phyloP scores from a whole-genome alignment of 2,113 vertebrate genomes.

The Dasyornis broadbenti region DNA sequence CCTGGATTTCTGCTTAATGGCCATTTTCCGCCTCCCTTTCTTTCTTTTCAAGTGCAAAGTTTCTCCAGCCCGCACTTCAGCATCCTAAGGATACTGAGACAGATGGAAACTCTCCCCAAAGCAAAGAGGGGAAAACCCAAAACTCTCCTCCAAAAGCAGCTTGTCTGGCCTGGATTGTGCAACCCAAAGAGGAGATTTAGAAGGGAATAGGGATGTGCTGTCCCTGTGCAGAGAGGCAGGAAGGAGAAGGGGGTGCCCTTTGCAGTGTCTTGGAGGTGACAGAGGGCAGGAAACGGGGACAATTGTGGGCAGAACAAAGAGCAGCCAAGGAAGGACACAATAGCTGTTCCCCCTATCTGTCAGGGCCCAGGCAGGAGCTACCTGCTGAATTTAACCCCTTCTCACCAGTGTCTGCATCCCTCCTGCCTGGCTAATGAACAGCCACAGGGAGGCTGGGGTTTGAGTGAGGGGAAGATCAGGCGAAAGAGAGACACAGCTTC shows the following conservation, averaged over 20 bases:
- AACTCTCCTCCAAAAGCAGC: not conserved
- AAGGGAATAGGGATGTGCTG: not conserved
- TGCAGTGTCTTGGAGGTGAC: not conserved
- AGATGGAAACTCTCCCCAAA: not conserved
- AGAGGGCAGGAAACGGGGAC: constrained; percentile 48
- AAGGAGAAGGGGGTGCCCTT: constrained; percentile 30
- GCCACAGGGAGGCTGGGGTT: not conserved
- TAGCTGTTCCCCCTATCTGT: not conserved
- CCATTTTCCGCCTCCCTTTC: not conserved
- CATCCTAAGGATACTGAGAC: not conserved
- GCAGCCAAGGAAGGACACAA: not conserved
- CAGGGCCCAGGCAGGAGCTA: not conserved
- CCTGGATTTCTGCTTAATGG: not conserved
- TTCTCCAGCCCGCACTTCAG: not conserved
- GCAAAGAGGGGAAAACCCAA: not conserved
- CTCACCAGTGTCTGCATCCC: not conserved
- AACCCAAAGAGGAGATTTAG: not conserved
- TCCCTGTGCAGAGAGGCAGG: not conserved
- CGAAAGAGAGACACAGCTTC: rapidly evolving
- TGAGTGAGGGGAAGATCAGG: not conserved
- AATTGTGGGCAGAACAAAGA: constrained; percentile 54
- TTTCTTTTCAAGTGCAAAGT: not conserved
- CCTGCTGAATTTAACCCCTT: constrained; percentile 38
- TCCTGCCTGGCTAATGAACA: not conserved
- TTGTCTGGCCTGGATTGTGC: not conserved